Percentiles rank a stretch among this genome's conserved stretches.
These are phyloP conservation scores for Aquatica leii DNA, from an alignment of 2,888 invertebrate species.

Conservation along the genomic window DNA sequence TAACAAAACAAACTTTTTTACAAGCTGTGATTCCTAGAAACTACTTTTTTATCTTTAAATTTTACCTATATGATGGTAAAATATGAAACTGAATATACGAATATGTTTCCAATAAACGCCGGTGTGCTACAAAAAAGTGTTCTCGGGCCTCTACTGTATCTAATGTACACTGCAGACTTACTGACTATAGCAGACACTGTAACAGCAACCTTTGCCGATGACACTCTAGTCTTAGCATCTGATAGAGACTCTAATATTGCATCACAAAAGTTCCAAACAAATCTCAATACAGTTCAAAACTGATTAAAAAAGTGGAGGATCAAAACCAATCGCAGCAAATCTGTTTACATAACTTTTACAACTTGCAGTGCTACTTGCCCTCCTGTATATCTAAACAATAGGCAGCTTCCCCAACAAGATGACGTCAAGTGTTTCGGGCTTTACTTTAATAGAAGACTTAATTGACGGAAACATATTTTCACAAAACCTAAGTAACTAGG, in stretches of 20 bases:
- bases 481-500: constrained; percentile 18
- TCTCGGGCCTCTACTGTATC: constrained; percentile 35
- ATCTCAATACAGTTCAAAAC: constrained; percentile 20
- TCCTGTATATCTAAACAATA: constrained; percentile 21
- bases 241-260: constrained; percentile 21
- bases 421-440: constrained; percentile 17
- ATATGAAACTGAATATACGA: constrained; percentile 7
- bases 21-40: constrained; percentile 12
- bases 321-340: constrained; percentile 36
- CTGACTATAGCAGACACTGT: constrained; percentile 18
- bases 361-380: constrained; percentile 29
- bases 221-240: constrained; percentile 29
- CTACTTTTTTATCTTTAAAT: constrained; percentile 14
- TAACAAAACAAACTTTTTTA: constrained; percentile 2
- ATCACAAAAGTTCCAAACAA: constrained; percentile 29
- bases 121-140: constrained; percentile 37
- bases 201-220: constrained; percentile 35
- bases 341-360: constrained; percentile 39
- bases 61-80: constrained; percentile 14
- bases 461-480: constrained; percentile 19
- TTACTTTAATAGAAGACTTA: constrained; percentile 19
- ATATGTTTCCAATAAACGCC: constrained; percentile 5
- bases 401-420: constrained; percentile 15
- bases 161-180: constrained; percentile 32
- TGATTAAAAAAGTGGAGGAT: constrained; percentile 41